phyloP scores from a whole-genome alignment of 2,113 vertebrate genomes.

The Xiphorhynchus elegans region DNA sequence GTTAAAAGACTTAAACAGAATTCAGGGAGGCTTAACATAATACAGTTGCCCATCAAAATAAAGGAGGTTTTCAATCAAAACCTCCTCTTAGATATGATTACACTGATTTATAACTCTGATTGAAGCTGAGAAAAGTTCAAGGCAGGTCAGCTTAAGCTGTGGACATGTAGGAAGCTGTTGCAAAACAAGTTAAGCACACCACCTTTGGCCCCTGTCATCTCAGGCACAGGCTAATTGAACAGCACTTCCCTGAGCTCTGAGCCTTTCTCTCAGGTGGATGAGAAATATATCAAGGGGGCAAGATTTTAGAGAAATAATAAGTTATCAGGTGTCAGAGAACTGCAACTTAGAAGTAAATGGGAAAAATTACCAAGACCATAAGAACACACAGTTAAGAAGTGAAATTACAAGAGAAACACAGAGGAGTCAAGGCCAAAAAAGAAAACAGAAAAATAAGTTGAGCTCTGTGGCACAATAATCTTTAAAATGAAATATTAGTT shows the following conservation, averaged over 20 bases:
- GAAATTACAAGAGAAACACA: not conserved
- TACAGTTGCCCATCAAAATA: not conserved
- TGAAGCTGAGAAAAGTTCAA: not conserved
- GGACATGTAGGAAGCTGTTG: not conserved
- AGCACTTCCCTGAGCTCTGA: not conserved
- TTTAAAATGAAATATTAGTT: not conserved
- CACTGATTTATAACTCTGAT: not conserved
- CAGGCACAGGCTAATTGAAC: not conserved
- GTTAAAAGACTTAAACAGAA: not conserved
- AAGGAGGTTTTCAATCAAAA: not conserved
- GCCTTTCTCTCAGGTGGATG: not conserved
- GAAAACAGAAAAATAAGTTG: not conserved
- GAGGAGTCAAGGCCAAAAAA: not conserved
- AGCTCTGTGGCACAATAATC: not conserved
- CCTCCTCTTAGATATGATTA: not conserved
- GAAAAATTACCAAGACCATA: not conserved
- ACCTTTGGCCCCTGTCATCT: slow-evolving; percentile 4
- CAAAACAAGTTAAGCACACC: not conserved
- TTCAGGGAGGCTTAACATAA: not conserved
- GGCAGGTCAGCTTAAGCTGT: not conserved
- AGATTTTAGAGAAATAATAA: not conserved
- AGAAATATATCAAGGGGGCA: not conserved
- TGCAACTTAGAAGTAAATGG: not conserved
- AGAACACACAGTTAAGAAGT: not conserved
- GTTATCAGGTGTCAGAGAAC: not conserved